phyloP scores from a whole-genome alignment of 2,113 vertebrate genomes.

The Galemys pyrenaicus region DNA sequence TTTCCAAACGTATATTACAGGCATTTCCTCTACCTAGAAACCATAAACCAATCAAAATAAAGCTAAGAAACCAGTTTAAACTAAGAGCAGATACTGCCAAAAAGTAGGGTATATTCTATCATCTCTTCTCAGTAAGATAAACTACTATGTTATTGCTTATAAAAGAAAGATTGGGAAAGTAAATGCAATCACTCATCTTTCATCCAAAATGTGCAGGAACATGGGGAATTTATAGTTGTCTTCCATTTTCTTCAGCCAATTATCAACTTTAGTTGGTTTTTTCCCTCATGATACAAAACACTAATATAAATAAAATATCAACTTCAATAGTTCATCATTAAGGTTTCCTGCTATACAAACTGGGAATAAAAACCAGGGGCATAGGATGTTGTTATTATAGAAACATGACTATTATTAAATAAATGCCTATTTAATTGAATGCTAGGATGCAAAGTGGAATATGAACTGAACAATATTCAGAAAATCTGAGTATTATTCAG shows the following conservation, averaged over 20 bases:
- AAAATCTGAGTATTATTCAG: background rate
- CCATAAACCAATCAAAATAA: slow-evolving; percentile 1
- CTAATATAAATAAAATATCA: slow-evolving; percentile 49
- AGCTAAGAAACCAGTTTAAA: slow-evolving; percentile 34
- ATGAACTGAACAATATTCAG: background rate
- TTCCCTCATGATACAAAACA: slow-evolving; percentile 14
- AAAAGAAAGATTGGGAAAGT: background rate
- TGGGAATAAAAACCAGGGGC: background rate
- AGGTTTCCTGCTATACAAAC: slow-evolving; percentile 15
- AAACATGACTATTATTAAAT: background rate
- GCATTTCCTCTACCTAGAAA: slow-evolving; percentile 37
- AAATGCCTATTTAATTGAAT: background rate
- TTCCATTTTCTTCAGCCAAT: background rate
- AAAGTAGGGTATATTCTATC: background rate
- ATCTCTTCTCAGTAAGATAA: background rate
- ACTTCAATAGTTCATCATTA: background rate
- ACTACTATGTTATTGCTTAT: no score
- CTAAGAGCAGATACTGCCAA: slow-evolving; percentile 14
- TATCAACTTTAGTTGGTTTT: background rate
- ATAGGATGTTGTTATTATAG: background rate
- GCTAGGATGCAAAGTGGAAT: background rate
- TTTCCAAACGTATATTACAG: slow-evolving; percentile 47
- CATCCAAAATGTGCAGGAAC: background rate
- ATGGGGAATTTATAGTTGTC: background rate
- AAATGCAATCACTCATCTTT: background rate